These are phyloP conservation scores for Leistus spinibarbis DNA, from an alignment of 2,888 invertebrate genomes.

Conservation along the genomic window DNA sequence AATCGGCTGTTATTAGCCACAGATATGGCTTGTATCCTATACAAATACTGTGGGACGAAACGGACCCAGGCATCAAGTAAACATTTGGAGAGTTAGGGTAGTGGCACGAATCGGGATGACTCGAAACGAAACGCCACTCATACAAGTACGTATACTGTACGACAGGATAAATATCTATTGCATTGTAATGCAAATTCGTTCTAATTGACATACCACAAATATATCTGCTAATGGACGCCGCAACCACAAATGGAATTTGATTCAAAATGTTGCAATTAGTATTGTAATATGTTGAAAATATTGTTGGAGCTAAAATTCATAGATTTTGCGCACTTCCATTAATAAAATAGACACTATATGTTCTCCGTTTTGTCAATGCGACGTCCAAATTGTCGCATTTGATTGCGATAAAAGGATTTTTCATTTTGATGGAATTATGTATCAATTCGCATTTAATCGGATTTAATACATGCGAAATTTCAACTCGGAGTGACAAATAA, in stretches of 20 bases:
- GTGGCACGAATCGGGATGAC: too few species aligned
- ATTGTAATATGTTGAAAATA: background rate
- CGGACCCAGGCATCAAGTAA: too few species aligned
- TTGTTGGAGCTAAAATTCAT: background rate
- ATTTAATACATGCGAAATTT: background rate
- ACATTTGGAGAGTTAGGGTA: too few species aligned
- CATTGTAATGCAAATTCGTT: background rate
- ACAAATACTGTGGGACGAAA: too few species aligned
- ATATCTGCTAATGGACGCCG: constrained; percentile 35
- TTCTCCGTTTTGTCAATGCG: background rate
- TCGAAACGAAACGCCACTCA: too few species aligned
- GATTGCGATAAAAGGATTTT: background rate
- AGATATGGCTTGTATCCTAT: too few species aligned
- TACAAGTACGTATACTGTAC: too few species aligned
- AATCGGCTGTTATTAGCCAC: too few species aligned
- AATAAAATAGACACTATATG: background rate
- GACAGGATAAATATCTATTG: too few species aligned
- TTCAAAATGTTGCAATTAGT: constrained; percentile 16
- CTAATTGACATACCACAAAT: constrained; percentile 36
- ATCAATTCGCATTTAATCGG: background rate
- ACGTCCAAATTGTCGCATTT: background rate
- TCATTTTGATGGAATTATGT: background rate
- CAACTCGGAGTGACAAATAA: background rate
- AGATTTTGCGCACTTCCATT: background rate
- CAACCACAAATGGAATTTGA: constrained; percentile 37